Conservation (phyloP, 2,113 vertebrate species). For the Chionomys nivalis region DNA sequence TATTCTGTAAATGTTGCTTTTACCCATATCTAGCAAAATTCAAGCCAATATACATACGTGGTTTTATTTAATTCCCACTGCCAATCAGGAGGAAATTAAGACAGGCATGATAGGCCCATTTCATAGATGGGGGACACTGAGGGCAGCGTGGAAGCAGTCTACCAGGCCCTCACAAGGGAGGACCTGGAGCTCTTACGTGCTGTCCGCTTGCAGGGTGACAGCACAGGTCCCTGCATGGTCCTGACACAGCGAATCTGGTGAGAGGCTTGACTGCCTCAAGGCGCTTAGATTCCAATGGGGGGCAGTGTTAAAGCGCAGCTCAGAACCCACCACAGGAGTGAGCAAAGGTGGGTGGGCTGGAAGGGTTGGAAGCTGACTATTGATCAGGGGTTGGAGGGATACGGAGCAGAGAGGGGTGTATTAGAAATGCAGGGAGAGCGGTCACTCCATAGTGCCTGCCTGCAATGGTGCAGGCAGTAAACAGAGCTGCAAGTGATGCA, state of each 20-base stretch:
- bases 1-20: constrained; percentile 32
- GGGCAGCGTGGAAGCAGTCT: neutral
- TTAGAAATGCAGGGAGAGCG: neutral
- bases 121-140: neutral
- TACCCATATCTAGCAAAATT: neutral
- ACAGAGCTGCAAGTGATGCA: neutral
- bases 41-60: neutral
- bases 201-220: neutral
- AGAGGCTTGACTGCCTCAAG: neutral
- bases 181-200: neutral
- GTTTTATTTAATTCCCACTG: constrained; percentile 1
- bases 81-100: neutral
- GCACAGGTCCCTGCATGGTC: neutral
- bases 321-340: neutral
- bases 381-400: neutral
- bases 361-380: neutral
- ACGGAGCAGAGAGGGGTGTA: neutral
- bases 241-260: neutral
- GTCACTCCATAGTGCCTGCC: neutral
- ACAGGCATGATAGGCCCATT: neutral
- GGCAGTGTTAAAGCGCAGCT: neutral
- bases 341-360: neutral
- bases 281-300: neutral
- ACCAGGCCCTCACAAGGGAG: neutral
- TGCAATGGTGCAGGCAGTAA: neutral